Evolutionary conservation across 2,797 vertebrate species (phyloP).

Genomic region (Philypnodon macrostomus): DNA sequence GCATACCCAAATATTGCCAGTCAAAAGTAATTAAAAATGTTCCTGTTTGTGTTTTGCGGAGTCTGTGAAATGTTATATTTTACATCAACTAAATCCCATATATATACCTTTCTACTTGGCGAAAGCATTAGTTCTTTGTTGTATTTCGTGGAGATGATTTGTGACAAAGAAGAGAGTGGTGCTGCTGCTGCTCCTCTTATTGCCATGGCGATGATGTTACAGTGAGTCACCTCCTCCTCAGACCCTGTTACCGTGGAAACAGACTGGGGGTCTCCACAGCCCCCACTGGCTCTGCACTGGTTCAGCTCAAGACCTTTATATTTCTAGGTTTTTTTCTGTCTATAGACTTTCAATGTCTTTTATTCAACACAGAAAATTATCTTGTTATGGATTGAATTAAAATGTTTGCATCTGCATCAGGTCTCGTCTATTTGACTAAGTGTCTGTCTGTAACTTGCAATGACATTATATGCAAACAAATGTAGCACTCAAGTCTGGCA

Average conservation of each 20-base stretch:
- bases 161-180: constrained; percentile 48
- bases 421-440: neutral
- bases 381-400: constrained; percentile 2
- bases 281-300: constrained; percentile 70
- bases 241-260: constrained; percentile 78
- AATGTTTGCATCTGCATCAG: constrained; percentile 5
- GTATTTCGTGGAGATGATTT: constrained; percentile 11
- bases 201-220: constrained; percentile 77
- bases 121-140: neutral
- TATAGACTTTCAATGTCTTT: constrained; percentile 21
- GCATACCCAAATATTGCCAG: too few species aligned
- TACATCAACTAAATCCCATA: too few species aligned
- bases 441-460: neutral
- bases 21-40: too few species aligned
- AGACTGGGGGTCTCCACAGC: constrained; percentile 68
- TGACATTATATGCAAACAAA: neutral
- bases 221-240: constrained; percentile 76
- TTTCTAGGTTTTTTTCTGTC: constrained; percentile 59
- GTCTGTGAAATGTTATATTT: constrained; percentile 17
- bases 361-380: neutral
- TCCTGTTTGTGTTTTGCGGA: too few species aligned
- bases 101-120: too few species aligned
- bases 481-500: too few species aligned
- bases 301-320: constrained; percentile 64
- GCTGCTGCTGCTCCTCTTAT: constrained; percentile 60